Conservation (phyloP, 1,140 invertebrate genomes). For the Drosophila ogumai region DNA sequence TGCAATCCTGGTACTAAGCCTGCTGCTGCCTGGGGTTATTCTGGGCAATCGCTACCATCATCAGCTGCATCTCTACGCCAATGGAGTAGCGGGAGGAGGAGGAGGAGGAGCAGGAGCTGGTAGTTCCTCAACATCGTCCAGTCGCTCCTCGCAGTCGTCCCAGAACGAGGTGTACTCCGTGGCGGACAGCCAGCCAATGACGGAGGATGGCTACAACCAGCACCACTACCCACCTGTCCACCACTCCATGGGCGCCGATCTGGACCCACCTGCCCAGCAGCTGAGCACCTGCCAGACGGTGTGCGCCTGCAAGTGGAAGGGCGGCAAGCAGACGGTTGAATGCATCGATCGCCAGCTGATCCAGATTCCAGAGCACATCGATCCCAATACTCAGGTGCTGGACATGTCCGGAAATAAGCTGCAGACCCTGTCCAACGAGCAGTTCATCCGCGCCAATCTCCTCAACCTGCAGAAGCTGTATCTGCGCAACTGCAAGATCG, state of each 20-base stretch:
- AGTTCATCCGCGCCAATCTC: slow-evolving; percentile 91
- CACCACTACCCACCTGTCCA: slow-evolving; percentile 22
- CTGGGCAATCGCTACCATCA: slow-evolving; percentile 49
- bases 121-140: slow-evolving; percentile 6
- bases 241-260: slow-evolving; percentile 35
- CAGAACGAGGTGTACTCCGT: slow-evolving; percentile 75
- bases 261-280: slow-evolving; percentile 60
- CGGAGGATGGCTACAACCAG: slow-evolving; percentile 68
- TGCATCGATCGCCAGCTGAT: slow-evolving; percentile 92
- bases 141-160: slow-evolving; percentile 29
- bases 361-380: slow-evolving; percentile 92
- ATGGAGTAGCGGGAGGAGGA: slow-evolving; percentile 1
- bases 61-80: slow-evolving; percentile 50
- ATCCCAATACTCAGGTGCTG: slow-evolving; percentile 94
- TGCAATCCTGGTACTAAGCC: slow-evolving; percentile 28
- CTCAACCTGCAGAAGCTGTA: slow-evolving; percentile 95
- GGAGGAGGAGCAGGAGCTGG: slow-evolving; percentile 8
- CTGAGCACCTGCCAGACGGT: slow-evolving; percentile 89
- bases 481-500: slow-evolving; percentile 91
- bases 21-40: slow-evolving; percentile 28
- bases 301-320: slow-evolving; percentile 96
- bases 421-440: slow-evolving; percentile 91
- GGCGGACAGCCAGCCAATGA: slow-evolving; percentile 80
- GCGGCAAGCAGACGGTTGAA: slow-evolving; percentile 95
- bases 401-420: slow-evolving; percentile 95